These are phyloP conservation scores for Dromococcyx pavoninus DNA, from an alignment of 2,797 vertebrate genomes.

Conservation along the genomic window DNA sequence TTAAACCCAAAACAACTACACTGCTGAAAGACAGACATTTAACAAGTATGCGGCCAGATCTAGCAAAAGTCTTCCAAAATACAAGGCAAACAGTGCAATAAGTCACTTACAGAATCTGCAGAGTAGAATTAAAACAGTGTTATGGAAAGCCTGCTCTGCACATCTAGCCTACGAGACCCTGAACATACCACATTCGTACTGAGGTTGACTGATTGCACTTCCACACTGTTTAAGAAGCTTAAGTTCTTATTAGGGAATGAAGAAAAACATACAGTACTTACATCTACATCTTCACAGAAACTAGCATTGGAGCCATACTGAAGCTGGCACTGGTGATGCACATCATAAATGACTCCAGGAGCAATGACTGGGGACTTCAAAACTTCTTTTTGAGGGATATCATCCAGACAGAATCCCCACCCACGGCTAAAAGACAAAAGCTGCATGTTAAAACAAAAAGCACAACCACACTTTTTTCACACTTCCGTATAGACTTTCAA, in stretches of 20 bases:
- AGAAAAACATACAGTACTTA: slow-evolving; percentile 74
- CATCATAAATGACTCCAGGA: slow-evolving; percentile 91
- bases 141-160: not conserved
- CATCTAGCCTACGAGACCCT: not conserved
- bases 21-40: not conserved
- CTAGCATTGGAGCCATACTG: slow-evolving; percentile 95
- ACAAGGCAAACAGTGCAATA: not conserved
- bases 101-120: not conserved
- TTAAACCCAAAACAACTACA: not conserved
- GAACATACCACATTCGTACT: not conserved
- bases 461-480: not conserved
- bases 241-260: not conserved
- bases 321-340: slow-evolving; percentile 95
- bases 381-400: slow-evolving; percentile 90
- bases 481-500: not conserved
- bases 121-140: not conserved
- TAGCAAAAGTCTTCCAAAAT: not conserved
- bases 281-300: slow-evolving; percentile 92
- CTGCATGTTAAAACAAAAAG: not conserved
- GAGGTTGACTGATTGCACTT: not conserved
- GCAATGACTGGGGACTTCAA: slow-evolving; percentile 87
- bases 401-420: slow-evolving; percentile 96
- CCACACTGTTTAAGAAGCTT: not conserved
- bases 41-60: not conserved
- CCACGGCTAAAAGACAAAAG: slow-evolving; percentile 83